Conservation (phyloP, 2,888 invertebrate species). For the Watsonalla cultraria region DNA sequence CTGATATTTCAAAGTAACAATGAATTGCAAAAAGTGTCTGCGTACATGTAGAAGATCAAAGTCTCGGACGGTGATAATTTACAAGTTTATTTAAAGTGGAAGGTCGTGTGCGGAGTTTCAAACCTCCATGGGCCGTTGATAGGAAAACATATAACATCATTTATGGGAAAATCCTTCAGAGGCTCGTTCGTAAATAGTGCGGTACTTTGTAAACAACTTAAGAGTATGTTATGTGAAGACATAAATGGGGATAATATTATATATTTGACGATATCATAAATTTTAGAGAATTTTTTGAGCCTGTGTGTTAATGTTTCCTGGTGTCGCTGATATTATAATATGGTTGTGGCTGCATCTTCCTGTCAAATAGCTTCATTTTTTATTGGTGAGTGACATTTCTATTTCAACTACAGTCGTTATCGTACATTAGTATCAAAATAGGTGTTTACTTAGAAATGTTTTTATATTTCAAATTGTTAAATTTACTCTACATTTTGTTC, state of each 20-base stretch:
- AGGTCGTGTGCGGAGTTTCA: constrained; percentile 25
- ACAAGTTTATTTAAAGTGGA: constrained; percentile 16
- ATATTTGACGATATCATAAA: no score
- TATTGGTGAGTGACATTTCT: constrained; percentile 44
- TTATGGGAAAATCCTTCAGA: constrained; percentile 28
- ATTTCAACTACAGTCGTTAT: neutral
- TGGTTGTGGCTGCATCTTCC: constrained; percentile 36
- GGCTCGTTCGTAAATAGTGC: constrained; percentile 10
- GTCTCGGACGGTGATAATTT: constrained; percentile 11
- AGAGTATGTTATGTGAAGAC: no score
- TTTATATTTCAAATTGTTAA: no score
- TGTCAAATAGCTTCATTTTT: constrained; percentile 54
- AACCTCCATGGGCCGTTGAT: constrained; percentile 17
- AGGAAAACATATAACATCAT: neutral
- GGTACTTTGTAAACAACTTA: no score
- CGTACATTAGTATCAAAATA: no score
- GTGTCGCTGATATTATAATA: constrained; percentile 24
- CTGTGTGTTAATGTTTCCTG: neutral
- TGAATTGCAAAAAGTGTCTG: neutral
- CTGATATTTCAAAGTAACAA: neutral
- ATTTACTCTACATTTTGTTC: no score
- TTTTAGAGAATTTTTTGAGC: neutral
- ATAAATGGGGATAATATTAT: no score
- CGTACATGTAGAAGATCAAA: constrained; percentile 3
- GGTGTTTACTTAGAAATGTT: no score